phyloP scores from a whole-genome alignment of 2,888 invertebrate genomes.

The Homarus gammarus region DNA sequence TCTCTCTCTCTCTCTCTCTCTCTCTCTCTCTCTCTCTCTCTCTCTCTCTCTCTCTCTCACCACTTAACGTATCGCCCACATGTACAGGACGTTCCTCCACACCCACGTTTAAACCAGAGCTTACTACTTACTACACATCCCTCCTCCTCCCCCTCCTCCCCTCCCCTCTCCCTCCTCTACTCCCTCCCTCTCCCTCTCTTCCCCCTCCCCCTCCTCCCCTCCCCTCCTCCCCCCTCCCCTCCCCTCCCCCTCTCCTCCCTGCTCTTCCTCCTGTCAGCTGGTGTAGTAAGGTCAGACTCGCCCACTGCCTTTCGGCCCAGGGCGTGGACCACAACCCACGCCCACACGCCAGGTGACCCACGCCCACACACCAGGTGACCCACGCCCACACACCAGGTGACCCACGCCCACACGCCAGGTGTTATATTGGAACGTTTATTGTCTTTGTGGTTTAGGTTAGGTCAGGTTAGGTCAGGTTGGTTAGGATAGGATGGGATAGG shows the following conservation, averaged over 20 bases:
- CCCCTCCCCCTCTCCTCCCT: neutral
- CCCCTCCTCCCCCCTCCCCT: neutral
- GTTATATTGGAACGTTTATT: no score
- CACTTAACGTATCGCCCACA: no score
- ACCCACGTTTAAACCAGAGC: no score
- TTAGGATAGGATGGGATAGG: no score
- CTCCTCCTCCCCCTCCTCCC: neutral
- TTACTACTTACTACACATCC: no score
- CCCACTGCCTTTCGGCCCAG: neutral
- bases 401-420: neutral
- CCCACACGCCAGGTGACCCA: neutral
- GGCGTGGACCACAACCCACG: neutral
- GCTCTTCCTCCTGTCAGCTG: neutral
- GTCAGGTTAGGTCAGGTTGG: no score
- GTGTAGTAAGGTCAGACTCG: neutral
- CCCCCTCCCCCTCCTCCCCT: neutral
- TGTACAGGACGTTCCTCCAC: no score
- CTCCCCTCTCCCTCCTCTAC: no score
- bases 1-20: no score
- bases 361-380: neutral
- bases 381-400: neutral
- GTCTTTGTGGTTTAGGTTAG: no score
- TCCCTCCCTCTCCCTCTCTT: neutral
- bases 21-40: conserved; percentile 7
- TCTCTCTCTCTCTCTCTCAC: neutral